phyloP scores from a whole-genome alignment of 2,113 vertebrate species.

The Falcunculus frontatus region DNA sequence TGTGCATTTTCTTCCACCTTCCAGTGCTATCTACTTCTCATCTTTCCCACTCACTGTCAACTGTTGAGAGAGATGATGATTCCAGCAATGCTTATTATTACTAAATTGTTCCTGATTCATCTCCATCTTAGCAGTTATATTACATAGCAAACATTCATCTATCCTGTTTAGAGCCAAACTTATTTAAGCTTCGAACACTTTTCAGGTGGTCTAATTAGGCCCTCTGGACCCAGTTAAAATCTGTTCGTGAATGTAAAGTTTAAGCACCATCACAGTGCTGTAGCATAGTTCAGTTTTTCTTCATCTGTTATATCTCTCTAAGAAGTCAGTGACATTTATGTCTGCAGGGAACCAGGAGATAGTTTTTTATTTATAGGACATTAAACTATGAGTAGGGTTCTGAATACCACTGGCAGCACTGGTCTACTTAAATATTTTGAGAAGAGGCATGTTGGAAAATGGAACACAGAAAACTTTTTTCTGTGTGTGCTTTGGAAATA shows the following conservation, averaged over 20 bases:
- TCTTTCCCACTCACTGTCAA: not conserved
- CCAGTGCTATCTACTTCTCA: not conserved
- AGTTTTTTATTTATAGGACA: not conserved
- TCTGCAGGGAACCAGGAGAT: not conserved
- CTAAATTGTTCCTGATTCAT: not conserved
- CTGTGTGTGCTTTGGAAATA: not conserved
- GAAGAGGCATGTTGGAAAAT: not conserved
- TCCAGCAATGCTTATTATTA: not conserved
- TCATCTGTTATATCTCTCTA: not conserved
- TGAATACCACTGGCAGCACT: not conserved
- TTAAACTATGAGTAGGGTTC: not conserved
- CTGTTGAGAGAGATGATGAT: not conserved
- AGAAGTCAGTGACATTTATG: not conserved
- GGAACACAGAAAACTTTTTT: not conserved
- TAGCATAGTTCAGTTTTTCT: not conserved
- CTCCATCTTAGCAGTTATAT: not conserved
- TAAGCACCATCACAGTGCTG: not conserved
- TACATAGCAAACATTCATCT: not conserved
- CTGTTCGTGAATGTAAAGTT: not conserved
- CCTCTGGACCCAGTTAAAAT: slow-evolving; percentile 12
- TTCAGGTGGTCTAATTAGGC: not conserved
- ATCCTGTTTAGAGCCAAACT: not conserved
- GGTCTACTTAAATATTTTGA: not conserved
- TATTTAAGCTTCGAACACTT: not conserved
- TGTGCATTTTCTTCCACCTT: not conserved